These are phyloP conservation scores for Chiroxiphia lanceolata DNA, from an alignment of 2,797 vertebrate species.

Conservation along the genomic window DNA sequence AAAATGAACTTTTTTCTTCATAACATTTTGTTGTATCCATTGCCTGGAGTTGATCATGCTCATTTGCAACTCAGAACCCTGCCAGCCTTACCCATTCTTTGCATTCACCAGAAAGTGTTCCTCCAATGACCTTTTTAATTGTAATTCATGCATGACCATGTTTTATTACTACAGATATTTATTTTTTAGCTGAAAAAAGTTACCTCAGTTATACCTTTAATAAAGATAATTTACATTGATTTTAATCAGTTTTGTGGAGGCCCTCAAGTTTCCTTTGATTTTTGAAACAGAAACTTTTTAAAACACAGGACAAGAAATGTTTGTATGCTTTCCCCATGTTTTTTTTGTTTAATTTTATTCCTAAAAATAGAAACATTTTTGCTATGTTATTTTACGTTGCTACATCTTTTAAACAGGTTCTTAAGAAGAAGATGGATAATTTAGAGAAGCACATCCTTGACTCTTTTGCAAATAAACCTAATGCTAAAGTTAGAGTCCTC, in stretches of 20 bases:
- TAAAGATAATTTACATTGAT: background rate
- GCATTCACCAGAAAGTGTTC: background rate
- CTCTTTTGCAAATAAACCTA: conserved; percentile 66
- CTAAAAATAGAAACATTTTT: background rate
- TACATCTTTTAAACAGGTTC: conserved; percentile 69
- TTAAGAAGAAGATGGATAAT: conserved; percentile 82
- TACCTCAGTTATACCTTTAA: background rate
- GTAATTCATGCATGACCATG: background rate
- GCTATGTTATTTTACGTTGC: background rate
- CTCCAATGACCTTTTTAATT: background rate
- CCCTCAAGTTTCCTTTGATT: background rate
- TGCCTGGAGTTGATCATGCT: background rate
- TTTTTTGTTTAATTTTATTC: background rate
- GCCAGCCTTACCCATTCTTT: background rate
- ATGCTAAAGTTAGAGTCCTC: conserved; percentile 67
- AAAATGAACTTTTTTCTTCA: background rate
- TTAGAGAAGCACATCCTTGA: conserved; percentile 73
- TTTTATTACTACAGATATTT: background rate
- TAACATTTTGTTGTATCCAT: background rate
- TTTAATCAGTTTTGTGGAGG: background rate
- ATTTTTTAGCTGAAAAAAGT: background rate
- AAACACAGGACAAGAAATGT: background rate
- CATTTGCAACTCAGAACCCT: background rate
- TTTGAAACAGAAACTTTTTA: background rate
- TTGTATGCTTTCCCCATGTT: background rate